Evolutionary conservation across 2,888 invertebrate genomes (phyloP).

Genomic region (Lepetodrilus schrolli): DNA sequence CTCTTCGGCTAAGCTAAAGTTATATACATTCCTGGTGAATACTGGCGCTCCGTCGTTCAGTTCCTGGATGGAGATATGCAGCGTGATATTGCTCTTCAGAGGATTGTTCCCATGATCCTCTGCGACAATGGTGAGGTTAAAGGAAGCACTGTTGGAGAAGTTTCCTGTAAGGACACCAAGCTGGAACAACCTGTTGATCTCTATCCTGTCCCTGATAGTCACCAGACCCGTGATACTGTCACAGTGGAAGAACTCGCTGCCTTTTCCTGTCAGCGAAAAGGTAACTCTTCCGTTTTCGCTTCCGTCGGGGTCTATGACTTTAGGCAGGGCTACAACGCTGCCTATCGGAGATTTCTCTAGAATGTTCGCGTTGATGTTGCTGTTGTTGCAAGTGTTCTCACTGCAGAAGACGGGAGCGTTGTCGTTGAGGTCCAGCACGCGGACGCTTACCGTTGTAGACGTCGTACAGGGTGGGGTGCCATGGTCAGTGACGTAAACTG

Average conservation of each 20-base stretch:
- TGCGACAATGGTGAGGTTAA: slow-evolving; percentile 11
- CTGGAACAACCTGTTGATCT: slow-evolving; percentile 33
- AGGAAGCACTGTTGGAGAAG: neutral
- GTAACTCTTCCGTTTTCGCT: slow-evolving; percentile 35
- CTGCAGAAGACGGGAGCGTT: slow-evolving; percentile 41
- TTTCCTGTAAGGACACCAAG: neutral
- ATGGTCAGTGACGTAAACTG: slow-evolving; percentile 43
- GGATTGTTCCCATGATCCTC: neutral
- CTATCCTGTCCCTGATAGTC: slow-evolving; percentile 31
- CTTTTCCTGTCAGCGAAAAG: slow-evolving; percentile 10
- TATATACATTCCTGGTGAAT: slow-evolving; percentile 20
- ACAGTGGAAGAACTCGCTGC: slow-evolving; percentile 30
- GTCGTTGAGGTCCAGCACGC: slow-evolving; percentile 36
- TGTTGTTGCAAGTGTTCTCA: slow-evolving; percentile 28
- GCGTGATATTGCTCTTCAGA: neutral
- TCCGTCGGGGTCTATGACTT: slow-evolving; percentile 38
- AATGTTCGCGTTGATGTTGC: slow-evolving; percentile 34
- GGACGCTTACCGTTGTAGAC: slow-evolving; percentile 35
- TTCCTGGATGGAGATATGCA: slow-evolving; percentile 6
- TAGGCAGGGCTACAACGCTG: slow-evolving; percentile 40
- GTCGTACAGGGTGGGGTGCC: slow-evolving; percentile 36
- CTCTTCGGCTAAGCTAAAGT: slow-evolving; percentile 42
- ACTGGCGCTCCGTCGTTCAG: neutral
- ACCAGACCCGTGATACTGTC: slow-evolving; percentile 36
- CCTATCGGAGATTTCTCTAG: slow-evolving; percentile 45